Conservation (phyloP, 2,113 vertebrate genomes). For the Aramus guarauna region DNA sequence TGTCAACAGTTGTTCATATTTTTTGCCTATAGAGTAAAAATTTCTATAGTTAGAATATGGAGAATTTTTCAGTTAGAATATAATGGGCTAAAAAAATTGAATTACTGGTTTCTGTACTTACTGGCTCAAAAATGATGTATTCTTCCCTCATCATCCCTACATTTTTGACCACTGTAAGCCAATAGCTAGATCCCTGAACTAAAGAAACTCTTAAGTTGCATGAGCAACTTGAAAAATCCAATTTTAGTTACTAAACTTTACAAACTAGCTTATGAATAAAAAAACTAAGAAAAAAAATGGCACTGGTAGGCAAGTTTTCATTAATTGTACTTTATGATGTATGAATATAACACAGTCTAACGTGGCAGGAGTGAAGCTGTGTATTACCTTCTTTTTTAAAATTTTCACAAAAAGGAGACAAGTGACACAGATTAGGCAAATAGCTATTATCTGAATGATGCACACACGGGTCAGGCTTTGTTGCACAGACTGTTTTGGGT, state of each 20-base stretch:
- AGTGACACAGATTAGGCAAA: not conserved
- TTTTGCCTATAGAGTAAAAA: not conserved
- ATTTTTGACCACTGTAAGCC: not conserved
- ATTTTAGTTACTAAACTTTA: not conserved
- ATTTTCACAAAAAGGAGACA: not conserved
- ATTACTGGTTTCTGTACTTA: not conserved
- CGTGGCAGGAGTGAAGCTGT: not conserved
- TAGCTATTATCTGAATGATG: not conserved
- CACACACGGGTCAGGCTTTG: fast-evolving
- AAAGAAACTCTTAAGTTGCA: not conserved
- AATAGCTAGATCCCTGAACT: not conserved
- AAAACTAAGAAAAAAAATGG: not conserved
- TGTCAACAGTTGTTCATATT: not conserved
- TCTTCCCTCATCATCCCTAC: not conserved
- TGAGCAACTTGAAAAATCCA: not conserved
- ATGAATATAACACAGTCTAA: not conserved
- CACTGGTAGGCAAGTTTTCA: not conserved
- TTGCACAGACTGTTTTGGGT: not conserved
- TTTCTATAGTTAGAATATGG: not conserved
- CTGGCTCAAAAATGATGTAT: not conserved
- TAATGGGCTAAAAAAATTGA: not conserved
- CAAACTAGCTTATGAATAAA: not conserved
- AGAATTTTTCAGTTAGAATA: not conserved
- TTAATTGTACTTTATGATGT: not conserved
- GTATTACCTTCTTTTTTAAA: not conserved